Conservation (phyloP, 2,888 invertebrate species). For the Biston betularia region DNA sequence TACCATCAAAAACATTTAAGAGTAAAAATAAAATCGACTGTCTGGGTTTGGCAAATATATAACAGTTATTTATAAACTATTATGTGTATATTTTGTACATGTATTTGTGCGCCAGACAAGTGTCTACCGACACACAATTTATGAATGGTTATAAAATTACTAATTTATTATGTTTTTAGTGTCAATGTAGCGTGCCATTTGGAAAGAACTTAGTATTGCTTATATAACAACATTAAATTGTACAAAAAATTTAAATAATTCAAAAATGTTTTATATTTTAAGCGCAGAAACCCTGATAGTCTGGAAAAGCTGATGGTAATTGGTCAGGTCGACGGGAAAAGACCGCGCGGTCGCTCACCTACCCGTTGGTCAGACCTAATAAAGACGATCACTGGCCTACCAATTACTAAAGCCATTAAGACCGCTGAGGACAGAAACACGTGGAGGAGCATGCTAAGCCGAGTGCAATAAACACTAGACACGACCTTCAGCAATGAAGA, state of each 20-base stretch:
- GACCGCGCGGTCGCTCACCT: too few relatives aligned
- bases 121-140: neutral
- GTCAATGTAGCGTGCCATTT: constrained; percentile 4
- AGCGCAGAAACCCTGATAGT: too few relatives aligned
- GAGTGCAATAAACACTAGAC: too few relatives aligned
- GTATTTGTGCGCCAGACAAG: constrained; percentile 3
- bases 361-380: too few relatives aligned
- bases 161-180: constrained; percentile 16
- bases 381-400: too few relatives aligned
- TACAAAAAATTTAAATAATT: neutral
- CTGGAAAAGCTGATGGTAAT: too few relatives aligned
- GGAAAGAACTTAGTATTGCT: neutral
- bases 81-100: neutral
- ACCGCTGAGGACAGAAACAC: too few relatives aligned
- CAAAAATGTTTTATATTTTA: neutral
- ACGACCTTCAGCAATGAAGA: too few relatives aligned
- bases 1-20: neutral
- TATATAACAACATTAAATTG: neutral
- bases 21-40: neutral
- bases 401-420: too few relatives aligned
- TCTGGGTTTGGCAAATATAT: constrained; percentile 4
- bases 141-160: constrained; percentile 12
- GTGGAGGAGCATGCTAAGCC: too few relatives aligned
- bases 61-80: neutral
- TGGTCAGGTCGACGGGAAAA: too few relatives aligned